phyloP scores from a whole-genome alignment of 2,888 invertebrate genomes.

The Hecatera dysodea region DNA sequence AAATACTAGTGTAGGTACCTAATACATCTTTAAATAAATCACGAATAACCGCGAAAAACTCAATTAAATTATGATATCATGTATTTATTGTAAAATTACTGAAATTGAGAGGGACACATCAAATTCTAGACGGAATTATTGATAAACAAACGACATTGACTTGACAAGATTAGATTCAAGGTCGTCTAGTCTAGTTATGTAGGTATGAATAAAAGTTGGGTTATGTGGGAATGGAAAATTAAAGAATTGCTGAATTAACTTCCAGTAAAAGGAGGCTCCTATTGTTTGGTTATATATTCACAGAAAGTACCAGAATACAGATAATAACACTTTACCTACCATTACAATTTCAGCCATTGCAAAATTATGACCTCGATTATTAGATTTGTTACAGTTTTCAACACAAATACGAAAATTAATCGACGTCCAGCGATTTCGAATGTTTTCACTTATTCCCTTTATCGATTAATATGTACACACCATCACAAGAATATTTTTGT shows the following conservation, averaged over 20 bases:
- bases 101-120: slow-evolving; percentile 28
- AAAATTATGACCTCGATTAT: slow-evolving; percentile 74
- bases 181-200: slow-evolving; percentile 82
- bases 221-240: slow-evolving; percentile 74
- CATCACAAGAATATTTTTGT: slow-evolving; percentile 56
- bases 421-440: slow-evolving; percentile 35
- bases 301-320: slow-evolving; percentile 19
- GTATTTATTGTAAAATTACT: slow-evolving; percentile 7
- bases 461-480: slow-evolving; percentile 57
- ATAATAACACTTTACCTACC: slow-evolving; percentile 64
- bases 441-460: slow-evolving; percentile 44
- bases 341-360: slow-evolving; percentile 76
- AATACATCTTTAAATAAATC: neutral
- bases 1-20: neutral
- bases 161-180: slow-evolving; percentile 90
- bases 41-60: neutral
- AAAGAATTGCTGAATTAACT: slow-evolving; percentile 57
- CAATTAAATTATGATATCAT: neutral
- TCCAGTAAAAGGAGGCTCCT: slow-evolving; percentile 45
- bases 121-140: slow-evolving; percentile 72
- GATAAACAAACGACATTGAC: slow-evolving; percentile 88
- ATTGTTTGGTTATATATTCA: neutral
- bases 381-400: slow-evolving; percentile 67
- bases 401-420: slow-evolving; percentile 64
- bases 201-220: slow-evolving; percentile 83